Conservation (phyloP, 2,113 vertebrate species). For the Saccopteryx leptura region DNA sequence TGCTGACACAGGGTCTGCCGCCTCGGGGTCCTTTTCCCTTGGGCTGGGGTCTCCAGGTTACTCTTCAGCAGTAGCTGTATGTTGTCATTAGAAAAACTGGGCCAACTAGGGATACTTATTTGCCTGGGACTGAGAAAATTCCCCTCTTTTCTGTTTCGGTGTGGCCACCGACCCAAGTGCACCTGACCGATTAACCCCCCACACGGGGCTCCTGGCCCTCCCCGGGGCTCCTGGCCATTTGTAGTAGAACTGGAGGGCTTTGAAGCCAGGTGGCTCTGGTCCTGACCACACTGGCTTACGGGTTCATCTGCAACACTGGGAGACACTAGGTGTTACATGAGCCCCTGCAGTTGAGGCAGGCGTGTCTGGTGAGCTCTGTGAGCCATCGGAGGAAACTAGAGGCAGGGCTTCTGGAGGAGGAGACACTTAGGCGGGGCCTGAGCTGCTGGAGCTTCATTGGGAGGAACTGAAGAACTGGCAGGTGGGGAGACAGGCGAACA, state of each 20-base stretch:
- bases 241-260: not conserved
- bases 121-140: not conserved
- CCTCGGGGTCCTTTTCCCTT: not conserved
- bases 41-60: not conserved
- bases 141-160: not conserved
- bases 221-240: not conserved
- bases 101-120: not conserved
- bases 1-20: not conserved
- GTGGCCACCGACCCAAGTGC: not conserved
- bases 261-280: not conserved
- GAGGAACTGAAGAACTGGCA: not conserved
- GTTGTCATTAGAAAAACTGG: not conserved
- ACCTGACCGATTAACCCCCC: not conserved
- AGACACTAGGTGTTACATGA: not conserved
- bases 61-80: not conserved
- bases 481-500: not conserved
- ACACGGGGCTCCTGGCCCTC: not conserved
- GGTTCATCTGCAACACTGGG: not conserved
- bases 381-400: not conserved
- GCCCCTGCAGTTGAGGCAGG: not conserved
- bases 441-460: not conserved
- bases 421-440: not conserved
- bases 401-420: not conserved
- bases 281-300: not conserved
- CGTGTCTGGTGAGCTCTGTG: not conserved